phyloP scores from a whole-genome alignment of 1,140 invertebrate species.

The Orchesella cincta region DNA sequence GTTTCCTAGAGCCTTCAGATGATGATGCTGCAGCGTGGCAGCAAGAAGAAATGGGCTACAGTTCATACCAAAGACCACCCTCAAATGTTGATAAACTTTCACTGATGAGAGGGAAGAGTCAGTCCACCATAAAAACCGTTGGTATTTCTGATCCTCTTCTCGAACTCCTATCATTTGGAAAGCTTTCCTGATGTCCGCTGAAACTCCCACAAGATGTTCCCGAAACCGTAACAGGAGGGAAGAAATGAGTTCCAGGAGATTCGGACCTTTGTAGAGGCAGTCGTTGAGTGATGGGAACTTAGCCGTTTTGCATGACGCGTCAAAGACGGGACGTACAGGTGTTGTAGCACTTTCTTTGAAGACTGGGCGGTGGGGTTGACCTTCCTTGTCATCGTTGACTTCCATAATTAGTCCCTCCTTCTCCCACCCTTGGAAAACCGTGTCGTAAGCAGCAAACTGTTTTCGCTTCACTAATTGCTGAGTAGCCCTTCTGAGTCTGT shows the following conservation, averaged over 20 bases:
- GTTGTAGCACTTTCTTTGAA: slow-evolving; percentile 49
- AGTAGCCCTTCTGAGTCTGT: too few relatives aligned
- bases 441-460: slow-evolving; percentile 23
- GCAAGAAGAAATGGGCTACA: slow-evolving; percentile 34
- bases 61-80: slow-evolving; percentile 30
- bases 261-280: slow-evolving; percentile 51
- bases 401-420: slow-evolving; percentile 36
- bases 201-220: not conserved
- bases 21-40: not conserved
- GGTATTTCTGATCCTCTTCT: not conserved
- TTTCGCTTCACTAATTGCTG: too few relatives aligned
- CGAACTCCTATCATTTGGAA: slow-evolving; percentile 17
- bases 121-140: slow-evolving; percentile 26
- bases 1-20: too few relatives aligned
- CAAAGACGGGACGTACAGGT: slow-evolving; percentile 46
- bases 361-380: not conserved
- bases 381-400: slow-evolving; percentile 14
- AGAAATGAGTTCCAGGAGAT: slow-evolving; percentile 27
- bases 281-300: slow-evolving; percentile 53
- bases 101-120: slow-evolving; percentile 31
- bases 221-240: slow-evolving; percentile 17
- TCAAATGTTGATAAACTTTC: not conserved
- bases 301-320: slow-evolving; percentile 46
- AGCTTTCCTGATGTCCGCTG: slow-evolving; percentile 32
- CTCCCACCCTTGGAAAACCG: slow-evolving; percentile 43